Conservation (phyloP, 37 sponge, comb jelly and placozoan genomes). For the Lycopodina hypogea region DNA sequence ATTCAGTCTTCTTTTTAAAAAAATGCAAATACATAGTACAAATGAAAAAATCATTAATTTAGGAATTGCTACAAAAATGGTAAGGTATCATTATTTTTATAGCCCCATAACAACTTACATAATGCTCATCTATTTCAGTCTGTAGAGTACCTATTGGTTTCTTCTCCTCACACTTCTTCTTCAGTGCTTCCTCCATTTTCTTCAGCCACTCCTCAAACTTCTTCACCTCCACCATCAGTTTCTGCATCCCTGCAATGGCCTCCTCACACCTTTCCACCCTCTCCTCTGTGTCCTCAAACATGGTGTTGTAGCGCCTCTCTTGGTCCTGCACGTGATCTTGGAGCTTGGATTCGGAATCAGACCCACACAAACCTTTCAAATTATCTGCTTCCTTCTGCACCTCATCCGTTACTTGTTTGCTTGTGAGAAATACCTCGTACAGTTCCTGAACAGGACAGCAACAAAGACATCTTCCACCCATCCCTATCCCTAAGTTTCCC, state of each 20-base stretch:
- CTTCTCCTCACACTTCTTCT: constrained; percentile 18
- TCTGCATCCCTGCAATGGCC: constrained; percentile 30
- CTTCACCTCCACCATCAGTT: constrained; percentile 9
- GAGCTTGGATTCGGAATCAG: constrained; percentile 16
- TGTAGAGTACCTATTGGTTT: constrained; percentile 46
- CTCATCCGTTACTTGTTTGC: constrained; percentile 17
- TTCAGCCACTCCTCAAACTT: constrained; percentile 15
- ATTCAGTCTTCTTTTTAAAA: no score
- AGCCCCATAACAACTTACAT: constrained; percentile 37
- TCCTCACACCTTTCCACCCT: constrained; percentile 46
- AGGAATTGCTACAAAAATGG: no score
- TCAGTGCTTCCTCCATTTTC: neutral
- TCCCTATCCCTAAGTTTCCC: no score
- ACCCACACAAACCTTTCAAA: constrained; percentile 3
- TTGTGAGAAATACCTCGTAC: constrained; percentile 18
- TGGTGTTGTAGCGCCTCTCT: constrained; percentile 5
- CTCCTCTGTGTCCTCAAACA: constrained; percentile 20
- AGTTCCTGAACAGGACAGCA: constrained; percentile 7
- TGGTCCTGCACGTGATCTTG: neutral
- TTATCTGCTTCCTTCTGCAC: neutral
- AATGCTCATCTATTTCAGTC: constrained; percentile 36
- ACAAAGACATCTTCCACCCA: no score
- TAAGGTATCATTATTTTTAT: neutral
- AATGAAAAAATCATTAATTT: no score
- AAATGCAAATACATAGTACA: no score